phyloP scores from a whole-genome alignment of 1,140 invertebrate genomes.

The Lycorma delicatula region DNA sequence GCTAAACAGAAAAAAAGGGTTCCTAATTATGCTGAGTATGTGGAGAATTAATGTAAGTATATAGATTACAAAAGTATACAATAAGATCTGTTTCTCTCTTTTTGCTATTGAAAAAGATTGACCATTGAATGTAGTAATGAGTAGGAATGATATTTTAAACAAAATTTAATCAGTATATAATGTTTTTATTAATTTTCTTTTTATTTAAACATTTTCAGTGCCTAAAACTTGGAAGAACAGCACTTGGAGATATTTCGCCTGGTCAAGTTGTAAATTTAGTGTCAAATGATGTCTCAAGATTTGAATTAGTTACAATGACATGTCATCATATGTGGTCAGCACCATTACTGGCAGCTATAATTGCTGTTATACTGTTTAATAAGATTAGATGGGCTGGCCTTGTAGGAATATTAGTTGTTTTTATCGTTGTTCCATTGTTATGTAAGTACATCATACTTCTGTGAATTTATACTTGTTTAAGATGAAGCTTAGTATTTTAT shows the following conservation, averaged over 20 bases:
- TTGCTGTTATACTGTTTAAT: not conserved
- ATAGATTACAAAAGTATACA: too few relatives aligned
- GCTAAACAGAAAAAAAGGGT: too few relatives aligned
- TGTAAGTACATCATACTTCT: not conserved
- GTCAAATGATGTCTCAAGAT: slow-evolving; percentile 68
- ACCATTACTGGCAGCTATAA: not conserved
- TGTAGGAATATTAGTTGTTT: not conserved
- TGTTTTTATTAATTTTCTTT: too few relatives aligned
- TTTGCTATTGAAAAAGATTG: too few relatives aligned
- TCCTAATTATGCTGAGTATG: too few relatives aligned
- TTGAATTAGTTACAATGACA: not conserved
- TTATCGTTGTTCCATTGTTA: not conserved
- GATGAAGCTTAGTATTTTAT: too few relatives aligned
- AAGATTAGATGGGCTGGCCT: not conserved
- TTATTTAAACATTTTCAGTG: slow-evolving; percentile 43
- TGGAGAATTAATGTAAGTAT: too few relatives aligned
- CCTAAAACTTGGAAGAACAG: slow-evolving; percentile 50
- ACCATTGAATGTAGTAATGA: too few relatives aligned
- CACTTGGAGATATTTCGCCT: slow-evolving; percentile 61
- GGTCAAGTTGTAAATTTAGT: slow-evolving; percentile 86
- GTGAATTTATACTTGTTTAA: too few relatives aligned
- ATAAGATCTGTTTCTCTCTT: too few relatives aligned
- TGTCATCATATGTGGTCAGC: not conserved
- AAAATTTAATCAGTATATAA: too few relatives aligned
- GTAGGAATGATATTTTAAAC: too few relatives aligned